Conservation (phyloP, 2,888 invertebrate species). For the Netelia virgata region DNA sequence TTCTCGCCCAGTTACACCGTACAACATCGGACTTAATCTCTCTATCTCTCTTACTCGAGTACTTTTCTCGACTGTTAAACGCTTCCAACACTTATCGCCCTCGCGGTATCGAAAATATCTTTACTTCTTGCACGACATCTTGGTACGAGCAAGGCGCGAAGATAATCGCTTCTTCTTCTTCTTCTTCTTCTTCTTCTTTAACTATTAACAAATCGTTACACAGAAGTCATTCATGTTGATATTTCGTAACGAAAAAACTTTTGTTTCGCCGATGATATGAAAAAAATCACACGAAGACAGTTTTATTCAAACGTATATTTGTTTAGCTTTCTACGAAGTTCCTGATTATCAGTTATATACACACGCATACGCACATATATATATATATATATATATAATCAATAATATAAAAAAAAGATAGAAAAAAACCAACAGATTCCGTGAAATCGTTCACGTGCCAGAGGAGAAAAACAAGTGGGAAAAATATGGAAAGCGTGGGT, state of each 20-base stretch:
- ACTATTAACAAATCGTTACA: not conserved
- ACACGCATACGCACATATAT: not conserved
- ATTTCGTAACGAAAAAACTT: no score
- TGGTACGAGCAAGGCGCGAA: not conserved
- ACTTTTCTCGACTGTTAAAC: constrained; percentile 46
- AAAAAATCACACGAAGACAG: no score
- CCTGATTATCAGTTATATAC: no score
- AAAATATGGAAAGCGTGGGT: constrained; percentile 70
- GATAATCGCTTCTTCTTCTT: not conserved
- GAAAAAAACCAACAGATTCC: constrained; percentile 37
- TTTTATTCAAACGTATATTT: no score
- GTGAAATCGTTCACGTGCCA: constrained; percentile 45
- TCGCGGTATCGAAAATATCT: constrained; percentile 34
- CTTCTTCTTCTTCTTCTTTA: not conserved
- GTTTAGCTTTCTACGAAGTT: no score
- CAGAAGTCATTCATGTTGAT: no score
- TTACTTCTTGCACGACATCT: constrained; percentile 17
- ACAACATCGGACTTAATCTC: not conserved
- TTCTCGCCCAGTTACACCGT: not conserved
- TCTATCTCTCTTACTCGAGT: constrained; percentile 1
- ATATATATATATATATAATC: not conserved
- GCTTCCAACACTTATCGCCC: constrained; percentile 28
- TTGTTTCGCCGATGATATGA: no score
- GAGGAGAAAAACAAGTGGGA: constrained; percentile 60
- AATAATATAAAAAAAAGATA: not conserved